These are phyloP conservation scores for Drosophila mettleri DNA, from an alignment of 2,888 invertebrate genomes.

Conservation along the genomic window DNA sequence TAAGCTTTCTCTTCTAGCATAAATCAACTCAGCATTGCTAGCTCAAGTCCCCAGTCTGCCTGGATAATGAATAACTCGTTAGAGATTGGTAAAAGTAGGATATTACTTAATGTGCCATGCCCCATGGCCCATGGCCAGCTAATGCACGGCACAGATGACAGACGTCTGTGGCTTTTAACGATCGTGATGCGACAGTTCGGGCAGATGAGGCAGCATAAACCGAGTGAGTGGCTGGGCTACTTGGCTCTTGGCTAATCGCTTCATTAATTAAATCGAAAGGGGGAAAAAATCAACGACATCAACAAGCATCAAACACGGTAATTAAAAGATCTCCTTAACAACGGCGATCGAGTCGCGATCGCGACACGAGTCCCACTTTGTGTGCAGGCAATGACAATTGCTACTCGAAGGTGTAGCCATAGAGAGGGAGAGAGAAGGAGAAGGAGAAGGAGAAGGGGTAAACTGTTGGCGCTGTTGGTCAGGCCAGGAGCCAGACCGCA, in stretches of 20 bases:
- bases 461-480: not conserved
- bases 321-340: slow-evolving; percentile 48
- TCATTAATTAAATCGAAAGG: slow-evolving; percentile 44
- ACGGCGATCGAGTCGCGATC: slow-evolving; percentile 16
- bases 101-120: not conserved
- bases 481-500: slow-evolving; percentile 35
- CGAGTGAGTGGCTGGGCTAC: slow-evolving; percentile 16
- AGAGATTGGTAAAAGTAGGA: not conserved
- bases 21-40: not conserved
- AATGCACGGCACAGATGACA: not conserved
- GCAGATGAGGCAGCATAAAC: slow-evolving; percentile 41
- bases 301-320: slow-evolving; percentile 27
- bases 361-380: slow-evolving; percentile 14
- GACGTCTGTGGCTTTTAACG: not conserved
- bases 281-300: slow-evolving; percentile 16
- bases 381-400: slow-evolving; percentile 60
- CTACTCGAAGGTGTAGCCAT: slow-evolving; percentile 20
- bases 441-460: not conserved
- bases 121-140: not conserved
- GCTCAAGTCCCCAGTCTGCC: not conserved
- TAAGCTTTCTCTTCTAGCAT: not conserved
- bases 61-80: not conserved
- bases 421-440: not conserved
- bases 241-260: slow-evolving; percentile 39
- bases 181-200: slow-evolving; percentile 5